phyloP scores from a whole-genome alignment of 2,113 vertebrate species.

The Thunnus thynnus region DNA sequence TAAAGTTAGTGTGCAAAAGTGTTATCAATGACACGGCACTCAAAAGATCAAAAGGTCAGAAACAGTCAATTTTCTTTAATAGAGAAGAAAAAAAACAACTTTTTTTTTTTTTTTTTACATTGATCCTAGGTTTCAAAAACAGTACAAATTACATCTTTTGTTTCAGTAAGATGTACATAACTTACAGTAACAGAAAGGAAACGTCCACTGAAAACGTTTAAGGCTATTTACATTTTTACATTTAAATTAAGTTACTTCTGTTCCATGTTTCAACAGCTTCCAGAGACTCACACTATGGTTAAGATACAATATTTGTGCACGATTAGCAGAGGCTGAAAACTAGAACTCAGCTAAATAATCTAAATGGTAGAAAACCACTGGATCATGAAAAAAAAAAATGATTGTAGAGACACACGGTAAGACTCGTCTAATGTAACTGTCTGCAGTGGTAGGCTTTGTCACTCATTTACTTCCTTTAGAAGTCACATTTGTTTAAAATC shows the following conservation, averaged over 20 bases:
- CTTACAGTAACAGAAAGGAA: constrained; percentile 49
- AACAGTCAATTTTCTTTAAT: constrained; percentile 49
- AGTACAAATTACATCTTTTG: constrained; percentile 50
- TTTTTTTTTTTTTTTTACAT: constrained; percentile 21
- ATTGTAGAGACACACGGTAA: constrained; percentile 18
- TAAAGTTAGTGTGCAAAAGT: not conserved
- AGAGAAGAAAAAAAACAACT: constrained; percentile 42
- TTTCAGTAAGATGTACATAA: constrained; percentile 37
- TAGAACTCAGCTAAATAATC: not conserved
- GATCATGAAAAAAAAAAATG: not conserved
- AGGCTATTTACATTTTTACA: constrained; percentile 67
- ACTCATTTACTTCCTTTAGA: not conserved
- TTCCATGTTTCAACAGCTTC: constrained; percentile 32
- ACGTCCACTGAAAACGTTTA: constrained; percentile 28
- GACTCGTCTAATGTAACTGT: not conserved
- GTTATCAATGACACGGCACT: not conserved
- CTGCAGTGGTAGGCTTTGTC: not conserved
- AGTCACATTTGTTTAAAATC: constrained; percentile 2
- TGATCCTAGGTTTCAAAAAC: constrained; percentile 47
- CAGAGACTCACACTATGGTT: not conserved
- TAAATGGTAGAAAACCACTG: constrained; percentile 4
- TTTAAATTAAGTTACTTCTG: constrained; percentile 27
- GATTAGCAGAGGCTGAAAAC: constrained; percentile 6
- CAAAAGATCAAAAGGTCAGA: not conserved
- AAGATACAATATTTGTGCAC: not conserved